Evolutionary conservation across 2,888 invertebrate genomes (phyloP).

Genomic region (Caenorhabditis sinica): DNA sequence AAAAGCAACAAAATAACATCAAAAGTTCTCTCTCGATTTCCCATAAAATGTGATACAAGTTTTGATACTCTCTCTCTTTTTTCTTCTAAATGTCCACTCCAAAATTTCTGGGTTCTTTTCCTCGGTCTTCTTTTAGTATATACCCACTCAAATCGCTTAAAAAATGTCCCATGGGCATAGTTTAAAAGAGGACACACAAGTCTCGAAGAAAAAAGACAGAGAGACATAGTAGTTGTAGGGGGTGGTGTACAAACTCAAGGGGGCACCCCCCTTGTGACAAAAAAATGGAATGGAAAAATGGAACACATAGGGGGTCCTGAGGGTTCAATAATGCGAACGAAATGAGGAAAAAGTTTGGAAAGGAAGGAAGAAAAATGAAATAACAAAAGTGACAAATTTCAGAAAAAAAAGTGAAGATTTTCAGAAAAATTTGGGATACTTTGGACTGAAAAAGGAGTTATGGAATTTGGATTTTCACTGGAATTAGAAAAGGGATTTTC

Average conservation of each 20-base stretch:
- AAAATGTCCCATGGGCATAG: slow-evolving; percentile 42
- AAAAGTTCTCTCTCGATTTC: too few species aligned
- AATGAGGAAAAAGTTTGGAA: neutral
- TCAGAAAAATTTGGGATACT: neutral
- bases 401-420: neutral
- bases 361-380: neutral
- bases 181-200: slow-evolving; percentile 25
- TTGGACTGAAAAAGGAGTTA: too few species aligned
- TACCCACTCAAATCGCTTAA: slow-evolving; percentile 9
- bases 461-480: too few species aligned
- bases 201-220: neutral
- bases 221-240: slow-evolving; percentile 7
- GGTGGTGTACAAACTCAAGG: slow-evolving; percentile 2
- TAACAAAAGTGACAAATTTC: neutral
- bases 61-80: neutral
- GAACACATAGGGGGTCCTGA: slow-evolving; percentile 6
- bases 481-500: too few species aligned
- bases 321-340: neutral
- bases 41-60: slow-evolving; percentile 10
- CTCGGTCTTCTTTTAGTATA: neutral
- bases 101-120: slow-evolving; percentile 4
- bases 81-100: neutral
- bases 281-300: slow-evolving; percentile 1
- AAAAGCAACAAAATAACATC: neutral
- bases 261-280: neutral